Evolutionary conservation across 2,113 vertebrate genomes (phyloP).

Genomic region (Malaclemys terrapin): DNA sequence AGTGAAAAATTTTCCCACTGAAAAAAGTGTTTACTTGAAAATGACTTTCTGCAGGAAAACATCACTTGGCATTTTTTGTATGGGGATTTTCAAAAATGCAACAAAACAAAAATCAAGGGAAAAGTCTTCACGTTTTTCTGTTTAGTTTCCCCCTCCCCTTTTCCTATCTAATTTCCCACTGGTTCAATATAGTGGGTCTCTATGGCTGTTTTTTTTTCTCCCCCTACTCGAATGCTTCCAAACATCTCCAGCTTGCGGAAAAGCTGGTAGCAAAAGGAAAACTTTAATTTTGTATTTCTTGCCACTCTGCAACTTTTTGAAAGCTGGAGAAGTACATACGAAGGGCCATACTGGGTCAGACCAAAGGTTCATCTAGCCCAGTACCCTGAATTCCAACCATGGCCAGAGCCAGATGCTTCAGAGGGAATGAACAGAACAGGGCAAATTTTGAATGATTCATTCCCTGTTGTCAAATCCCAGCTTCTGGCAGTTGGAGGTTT

Average conservation of each 20-base stretch:
- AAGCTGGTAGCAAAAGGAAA: background rate
- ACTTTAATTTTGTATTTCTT: background rate
- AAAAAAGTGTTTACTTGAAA: background rate
- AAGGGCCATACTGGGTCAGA: background rate
- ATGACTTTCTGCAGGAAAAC: background rate
- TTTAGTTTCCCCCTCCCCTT: accelerated
- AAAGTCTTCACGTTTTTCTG: background rate
- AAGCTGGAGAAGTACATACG: background rate
- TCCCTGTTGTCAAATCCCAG: background rate
- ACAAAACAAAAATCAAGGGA: background rate
- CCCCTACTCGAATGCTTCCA: background rate
- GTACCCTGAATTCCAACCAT: background rate
- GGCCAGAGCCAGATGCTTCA: background rate
- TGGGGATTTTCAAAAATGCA: background rate
- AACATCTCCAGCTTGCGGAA: background rate
- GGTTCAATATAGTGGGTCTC: background rate
- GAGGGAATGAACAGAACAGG: background rate
- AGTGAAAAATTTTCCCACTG: background rate
- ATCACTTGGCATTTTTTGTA: background rate
- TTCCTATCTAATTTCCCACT: background rate
- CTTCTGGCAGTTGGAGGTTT: background rate
- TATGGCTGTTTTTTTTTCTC: background rate
- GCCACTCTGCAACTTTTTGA: background rate
- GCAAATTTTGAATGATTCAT: background rate
- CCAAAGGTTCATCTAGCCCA: background rate